These are phyloP conservation scores for Megaceryle alcyon DNA, from an alignment of 2,797 vertebrate genomes.

Conservation along the genomic window DNA sequence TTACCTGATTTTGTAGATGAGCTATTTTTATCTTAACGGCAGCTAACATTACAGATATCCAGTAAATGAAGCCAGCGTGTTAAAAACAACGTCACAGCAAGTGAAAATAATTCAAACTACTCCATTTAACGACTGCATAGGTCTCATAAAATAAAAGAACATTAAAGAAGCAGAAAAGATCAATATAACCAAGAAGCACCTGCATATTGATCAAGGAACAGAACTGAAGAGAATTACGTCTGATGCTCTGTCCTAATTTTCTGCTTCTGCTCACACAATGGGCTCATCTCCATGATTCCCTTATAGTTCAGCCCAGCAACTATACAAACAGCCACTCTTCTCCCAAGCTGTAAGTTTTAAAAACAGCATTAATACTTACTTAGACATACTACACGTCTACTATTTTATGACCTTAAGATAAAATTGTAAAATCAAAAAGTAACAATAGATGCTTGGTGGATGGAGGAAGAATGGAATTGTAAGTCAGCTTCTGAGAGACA, in stretches of 20 bases:
- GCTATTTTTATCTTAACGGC: not conserved
- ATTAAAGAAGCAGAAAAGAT: slow-evolving; percentile 41
- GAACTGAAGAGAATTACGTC: not conserved
- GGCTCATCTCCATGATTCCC: not conserved
- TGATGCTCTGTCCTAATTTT: not conserved
- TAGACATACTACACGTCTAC: not conserved
- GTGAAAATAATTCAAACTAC: slow-evolving; percentile 35
- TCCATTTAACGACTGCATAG: not conserved
- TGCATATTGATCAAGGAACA: slow-evolving; percentile 17
- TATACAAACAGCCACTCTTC: not conserved
- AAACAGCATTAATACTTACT: not conserved
- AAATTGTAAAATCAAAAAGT: not conserved
- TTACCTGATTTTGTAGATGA: not conserved
- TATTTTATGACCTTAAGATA: not conserved
- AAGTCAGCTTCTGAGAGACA: not conserved
- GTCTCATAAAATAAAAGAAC: slow-evolving; percentile 32
- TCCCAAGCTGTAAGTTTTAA: not conserved
- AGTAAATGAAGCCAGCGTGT: not conserved
- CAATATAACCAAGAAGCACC: not conserved
- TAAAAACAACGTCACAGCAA: not conserved
- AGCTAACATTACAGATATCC: not conserved
- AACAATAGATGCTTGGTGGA: not conserved
- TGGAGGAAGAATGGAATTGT: not conserved
- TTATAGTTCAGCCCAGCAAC: not conserved
- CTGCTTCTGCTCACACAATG: not conserved